Conservation (phyloP, 2,113 vertebrate genomes). For the Aleadryas rufinucha region DNA sequence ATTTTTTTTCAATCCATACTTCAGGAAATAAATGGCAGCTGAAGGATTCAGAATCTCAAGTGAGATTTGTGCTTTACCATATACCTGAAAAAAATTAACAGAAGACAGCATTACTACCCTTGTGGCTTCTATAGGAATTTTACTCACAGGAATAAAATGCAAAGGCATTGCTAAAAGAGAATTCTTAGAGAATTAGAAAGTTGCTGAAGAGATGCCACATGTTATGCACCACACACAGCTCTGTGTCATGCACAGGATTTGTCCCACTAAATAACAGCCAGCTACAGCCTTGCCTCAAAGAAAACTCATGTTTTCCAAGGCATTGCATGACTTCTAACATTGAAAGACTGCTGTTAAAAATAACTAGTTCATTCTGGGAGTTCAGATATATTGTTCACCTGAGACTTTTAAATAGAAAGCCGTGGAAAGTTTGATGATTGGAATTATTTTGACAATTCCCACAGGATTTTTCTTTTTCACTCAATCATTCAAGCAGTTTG, state of each 20-base stretch:
- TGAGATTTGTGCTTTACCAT: constrained; percentile 99
- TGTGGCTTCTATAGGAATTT: not conserved
- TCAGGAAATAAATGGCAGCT: constrained; percentile 68
- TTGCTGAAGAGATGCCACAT: not conserved
- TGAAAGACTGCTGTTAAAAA: not conserved
- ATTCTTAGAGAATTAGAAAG: not conserved
- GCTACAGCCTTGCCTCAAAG: not conserved
- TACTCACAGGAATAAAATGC: not conserved
- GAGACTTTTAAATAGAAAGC: not conserved
- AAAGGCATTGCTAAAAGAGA: not conserved
- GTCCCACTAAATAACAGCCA: not conserved
- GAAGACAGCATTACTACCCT: not conserved
- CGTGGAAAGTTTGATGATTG: not conserved
- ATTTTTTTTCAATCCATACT: constrained; percentile 68
- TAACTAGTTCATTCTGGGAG: not conserved
- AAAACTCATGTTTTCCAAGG: not conserved
- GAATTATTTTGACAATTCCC: not conserved
- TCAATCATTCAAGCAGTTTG: not conserved
- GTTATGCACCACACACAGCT: not conserved
- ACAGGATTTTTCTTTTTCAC: not conserved
- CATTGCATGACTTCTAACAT: not conserved
- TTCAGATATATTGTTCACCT: not conserved
- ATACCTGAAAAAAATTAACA: constrained; percentile 78
- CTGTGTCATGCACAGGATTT: not conserved
- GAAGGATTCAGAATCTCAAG: constrained; percentile 88